Evolutionary conservation across 2,113 vertebrate genomes (phyloP).

Genomic region (Mugil cephalus): DNA sequence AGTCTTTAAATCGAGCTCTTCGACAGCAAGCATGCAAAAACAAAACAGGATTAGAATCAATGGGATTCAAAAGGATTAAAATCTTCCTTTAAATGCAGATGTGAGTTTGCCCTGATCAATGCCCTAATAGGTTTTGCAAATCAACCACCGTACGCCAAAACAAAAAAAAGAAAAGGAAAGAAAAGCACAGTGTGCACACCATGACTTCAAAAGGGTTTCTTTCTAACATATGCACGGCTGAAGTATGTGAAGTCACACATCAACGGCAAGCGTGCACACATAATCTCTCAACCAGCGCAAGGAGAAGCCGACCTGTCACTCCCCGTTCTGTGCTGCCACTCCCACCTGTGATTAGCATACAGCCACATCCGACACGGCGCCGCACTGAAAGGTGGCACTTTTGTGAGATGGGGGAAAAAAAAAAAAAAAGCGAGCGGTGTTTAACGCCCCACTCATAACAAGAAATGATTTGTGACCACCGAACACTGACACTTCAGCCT

Average conservation of each 20-base stretch:
- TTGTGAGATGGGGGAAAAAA: no score
- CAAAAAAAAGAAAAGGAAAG: no score
- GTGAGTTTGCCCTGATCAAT: no score
- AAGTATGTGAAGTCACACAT: neutral
- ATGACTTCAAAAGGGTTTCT: neutral
- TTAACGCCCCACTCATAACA: conserved; percentile 18
- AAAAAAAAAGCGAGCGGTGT: neutral
- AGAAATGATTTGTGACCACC: conserved; percentile 62
- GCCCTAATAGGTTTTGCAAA: no score
- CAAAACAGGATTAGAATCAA: no score
- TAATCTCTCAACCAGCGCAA: conserved; percentile 1
- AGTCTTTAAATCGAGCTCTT: no score
- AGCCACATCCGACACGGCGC: neutral
- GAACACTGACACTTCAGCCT: conserved; percentile 47
- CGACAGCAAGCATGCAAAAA: no score
- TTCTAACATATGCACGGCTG: neutral
- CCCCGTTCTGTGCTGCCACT: conserved; percentile 1
- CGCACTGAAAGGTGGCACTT: conserved; percentile 1
- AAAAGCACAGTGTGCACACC: neutral
- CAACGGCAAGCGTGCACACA: conserved; percentile 6
- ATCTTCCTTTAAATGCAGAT: no score
- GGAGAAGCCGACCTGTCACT: conserved; percentile 3
- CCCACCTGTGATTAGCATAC: conserved; percentile 1
- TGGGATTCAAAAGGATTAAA: no score
- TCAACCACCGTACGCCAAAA: no score